These are phyloP conservation scores for Hemithea aestivaria DNA, from an alignment of 2,888 invertebrate species.

Conservation along the genomic window DNA sequence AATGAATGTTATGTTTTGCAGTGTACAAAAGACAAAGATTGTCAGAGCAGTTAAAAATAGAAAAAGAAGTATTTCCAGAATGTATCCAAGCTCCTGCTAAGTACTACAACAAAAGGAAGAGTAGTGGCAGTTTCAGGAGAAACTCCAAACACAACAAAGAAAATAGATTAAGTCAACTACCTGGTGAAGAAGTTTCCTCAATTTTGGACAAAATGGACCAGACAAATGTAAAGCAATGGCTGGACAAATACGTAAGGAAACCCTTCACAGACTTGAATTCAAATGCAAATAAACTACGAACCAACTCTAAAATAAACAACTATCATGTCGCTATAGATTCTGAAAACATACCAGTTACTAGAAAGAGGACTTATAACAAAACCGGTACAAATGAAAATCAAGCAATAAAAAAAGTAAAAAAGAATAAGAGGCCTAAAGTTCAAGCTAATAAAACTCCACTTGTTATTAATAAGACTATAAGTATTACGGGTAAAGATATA, in stretches of 20 bases:
- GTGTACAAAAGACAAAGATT: constrained; percentile 49
- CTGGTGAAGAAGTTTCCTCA: constrained; percentile 46
- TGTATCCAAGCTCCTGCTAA: constrained; percentile 65
- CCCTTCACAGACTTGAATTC: constrained; percentile 58
- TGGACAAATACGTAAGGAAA: constrained; percentile 50
- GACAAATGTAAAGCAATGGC: constrained; percentile 58
- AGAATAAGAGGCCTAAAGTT: constrained; percentile 15
- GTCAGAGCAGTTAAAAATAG: constrained; percentile 56
- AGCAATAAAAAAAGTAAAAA: constrained; percentile 13
- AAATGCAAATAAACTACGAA: constrained; percentile 33
- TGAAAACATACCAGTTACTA: constrained; percentile 18
- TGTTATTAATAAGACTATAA: no score
- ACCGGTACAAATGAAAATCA: constrained; percentile 20
- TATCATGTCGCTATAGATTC: constrained; percentile 14
- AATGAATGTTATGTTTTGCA: constrained; percentile 44
- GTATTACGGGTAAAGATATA: constrained; percentile 23
- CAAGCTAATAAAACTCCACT: not conserved
- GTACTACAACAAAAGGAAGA: constrained; percentile 63
- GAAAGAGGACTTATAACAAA: constrained; percentile 33
- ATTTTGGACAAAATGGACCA: constrained; percentile 47
- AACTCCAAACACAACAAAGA: constrained; percentile 38
- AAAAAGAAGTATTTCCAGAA: constrained; percentile 64
- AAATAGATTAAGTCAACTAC: constrained; percentile 38
- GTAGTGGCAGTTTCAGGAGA: no score
- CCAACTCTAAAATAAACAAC: constrained; percentile 5